phyloP scores from a whole-genome alignment of 2,113 vertebrate species.

The Spea bombifrons region DNA sequence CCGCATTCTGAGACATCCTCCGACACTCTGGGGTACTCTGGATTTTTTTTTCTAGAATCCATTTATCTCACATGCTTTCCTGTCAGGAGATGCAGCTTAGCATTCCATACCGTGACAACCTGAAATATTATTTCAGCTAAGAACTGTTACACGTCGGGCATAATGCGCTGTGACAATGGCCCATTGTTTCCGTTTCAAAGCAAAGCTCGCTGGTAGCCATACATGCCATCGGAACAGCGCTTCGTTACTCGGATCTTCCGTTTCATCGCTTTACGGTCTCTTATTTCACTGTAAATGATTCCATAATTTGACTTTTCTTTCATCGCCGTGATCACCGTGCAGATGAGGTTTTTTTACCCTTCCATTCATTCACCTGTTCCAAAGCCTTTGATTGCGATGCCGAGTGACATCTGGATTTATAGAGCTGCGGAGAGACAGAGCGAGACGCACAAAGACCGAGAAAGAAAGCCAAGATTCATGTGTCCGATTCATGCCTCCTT shows the following conservation, averaged over 20 bases:
- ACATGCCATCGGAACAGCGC: no score
- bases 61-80: no score
- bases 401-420: not conserved
- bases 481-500: no score
- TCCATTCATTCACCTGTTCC: slow-evolving; percentile 22
- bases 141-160: not conserved
- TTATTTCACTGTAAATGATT: slow-evolving; percentile 6
- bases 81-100: no score
- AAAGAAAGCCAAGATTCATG: no score
- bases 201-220: no score
- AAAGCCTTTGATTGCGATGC: slow-evolving; percentile 9
- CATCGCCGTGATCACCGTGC: not conserved
- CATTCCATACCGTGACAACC: no score
- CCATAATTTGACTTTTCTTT: slow-evolving; percentile 2
- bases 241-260: not conserved
- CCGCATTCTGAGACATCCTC: no score
- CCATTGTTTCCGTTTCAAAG: not conserved
- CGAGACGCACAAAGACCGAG: no score
- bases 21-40: no score
- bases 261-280: not conserved
- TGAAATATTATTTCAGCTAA: no score
- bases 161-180: not conserved
- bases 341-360: not conserved
- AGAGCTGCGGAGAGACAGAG: not conserved
- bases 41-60: no score